These are phyloP conservation scores for Atethmia centrago DNA, from an alignment of 2,888 invertebrate genomes.

Conservation along the genomic window DNA sequence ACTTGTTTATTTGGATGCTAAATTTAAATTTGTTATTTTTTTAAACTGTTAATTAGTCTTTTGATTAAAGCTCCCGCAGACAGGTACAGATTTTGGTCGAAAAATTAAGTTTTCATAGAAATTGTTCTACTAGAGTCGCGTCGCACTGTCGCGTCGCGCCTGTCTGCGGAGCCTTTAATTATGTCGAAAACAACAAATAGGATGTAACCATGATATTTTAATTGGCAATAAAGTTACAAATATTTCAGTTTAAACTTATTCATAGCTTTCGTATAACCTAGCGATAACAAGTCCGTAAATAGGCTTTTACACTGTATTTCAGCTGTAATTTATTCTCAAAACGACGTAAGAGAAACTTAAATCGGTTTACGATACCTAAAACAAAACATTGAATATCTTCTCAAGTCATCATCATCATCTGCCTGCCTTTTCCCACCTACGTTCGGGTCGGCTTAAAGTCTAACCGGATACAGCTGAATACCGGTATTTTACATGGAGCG, in stretches of 20 bases:
- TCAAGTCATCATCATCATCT: too few species aligned
- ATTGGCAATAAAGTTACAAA: not conserved
- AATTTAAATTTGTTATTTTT: not conserved
- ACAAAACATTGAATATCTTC: not conserved
- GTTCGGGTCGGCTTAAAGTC: too few species aligned
- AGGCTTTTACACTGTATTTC: not conserved
- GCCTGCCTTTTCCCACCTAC: too few species aligned
- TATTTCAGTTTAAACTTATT: not conserved
- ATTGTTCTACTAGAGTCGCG: too few species aligned
- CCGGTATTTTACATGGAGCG: too few species aligned
- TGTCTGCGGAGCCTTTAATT: too few species aligned
- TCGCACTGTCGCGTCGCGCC: too few species aligned
- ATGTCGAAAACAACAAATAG: not conserved
- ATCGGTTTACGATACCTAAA: not conserved
- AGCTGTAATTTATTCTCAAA: not conserved
- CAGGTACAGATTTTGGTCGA: too few species aligned
- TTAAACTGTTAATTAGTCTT: not conserved
- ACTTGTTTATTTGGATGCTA: not conserved
- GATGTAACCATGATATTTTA: not conserved
- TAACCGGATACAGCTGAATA: too few species aligned
- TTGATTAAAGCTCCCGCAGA: too few species aligned
- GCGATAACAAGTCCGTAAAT: not conserved
- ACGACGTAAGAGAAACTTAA: not conserved
- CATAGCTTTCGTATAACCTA: not conserved
- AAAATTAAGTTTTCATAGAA: too few species aligned